These are phyloP conservation scores for rat (Rattus norvegicus) DNA, from an alignment of 2,113 vertebrate genomes.

Conservation along the genomic window GRCr8 NC_086027.1:90521501-90522000, in stretches of 20 bases:
- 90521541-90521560: background rate
- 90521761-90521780: background rate
- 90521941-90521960: background rate
- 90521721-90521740: background rate
- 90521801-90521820: background rate
- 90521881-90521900: background rate
- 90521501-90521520: rapidly evolving
- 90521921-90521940: background rate
- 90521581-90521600: background rate
- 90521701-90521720: background rate
- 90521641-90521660: background rate
- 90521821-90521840: background rate
- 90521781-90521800: background rate
- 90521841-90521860: background rate
- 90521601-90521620: background rate
- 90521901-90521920: background rate
- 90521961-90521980: background rate
- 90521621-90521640: background rate
- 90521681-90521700: background rate
- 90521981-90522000: no score
- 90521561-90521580: background rate
- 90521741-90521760: background rate
- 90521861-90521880: background rate
- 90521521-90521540: background rate
- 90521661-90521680: background rate